These are phyloP conservation scores for Hippocampus comes DNA, from an alignment of 2,113 vertebrate genomes.

Conservation along the genomic window DNA sequence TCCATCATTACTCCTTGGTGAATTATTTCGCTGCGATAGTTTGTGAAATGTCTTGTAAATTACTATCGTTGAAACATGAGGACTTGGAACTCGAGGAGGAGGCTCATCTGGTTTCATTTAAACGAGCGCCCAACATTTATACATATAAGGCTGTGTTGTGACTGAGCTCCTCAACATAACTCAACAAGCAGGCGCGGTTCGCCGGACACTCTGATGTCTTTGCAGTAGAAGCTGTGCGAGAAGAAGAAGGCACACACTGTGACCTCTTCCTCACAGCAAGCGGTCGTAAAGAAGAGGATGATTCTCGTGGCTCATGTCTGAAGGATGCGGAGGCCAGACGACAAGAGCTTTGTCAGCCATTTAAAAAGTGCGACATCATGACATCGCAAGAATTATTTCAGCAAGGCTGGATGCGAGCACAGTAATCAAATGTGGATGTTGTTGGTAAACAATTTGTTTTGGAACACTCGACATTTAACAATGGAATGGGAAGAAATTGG, in stretches of 20 bases:
- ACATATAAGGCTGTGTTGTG: slow-evolving; percentile 31
- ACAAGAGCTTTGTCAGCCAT: too few relatives aligned
- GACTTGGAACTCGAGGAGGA: neutral
- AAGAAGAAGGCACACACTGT: neutral
- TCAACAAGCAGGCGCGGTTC: slow-evolving; percentile 40
- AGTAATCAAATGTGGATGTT: too few relatives aligned
- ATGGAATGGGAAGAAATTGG: too few relatives aligned
- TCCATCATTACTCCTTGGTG: too few relatives aligned
- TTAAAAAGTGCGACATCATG: too few relatives aligned
- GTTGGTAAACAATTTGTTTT: too few relatives aligned
- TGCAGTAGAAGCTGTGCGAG: neutral
- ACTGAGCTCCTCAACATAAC: slow-evolving; percentile 29
- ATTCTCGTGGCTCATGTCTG: too few relatives aligned
- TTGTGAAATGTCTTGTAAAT: neutral
- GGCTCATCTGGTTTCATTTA: slow-evolving; percentile 1
- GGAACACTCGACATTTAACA: too few relatives aligned
- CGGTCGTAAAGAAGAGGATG: neutral
- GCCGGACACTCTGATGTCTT: neutral
- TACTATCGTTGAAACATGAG: neutral
- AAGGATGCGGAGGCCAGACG: too few relatives aligned
- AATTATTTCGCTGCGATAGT: too few relatives aligned
- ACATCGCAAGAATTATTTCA: too few relatives aligned
- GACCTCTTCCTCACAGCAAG: neutral
- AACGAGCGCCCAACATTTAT: neutral
- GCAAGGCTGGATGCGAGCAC: too few relatives aligned